Evolutionary conservation across 2,888 invertebrate genomes (phyloP).

Genomic region (Seira sanloemensis): DNA sequence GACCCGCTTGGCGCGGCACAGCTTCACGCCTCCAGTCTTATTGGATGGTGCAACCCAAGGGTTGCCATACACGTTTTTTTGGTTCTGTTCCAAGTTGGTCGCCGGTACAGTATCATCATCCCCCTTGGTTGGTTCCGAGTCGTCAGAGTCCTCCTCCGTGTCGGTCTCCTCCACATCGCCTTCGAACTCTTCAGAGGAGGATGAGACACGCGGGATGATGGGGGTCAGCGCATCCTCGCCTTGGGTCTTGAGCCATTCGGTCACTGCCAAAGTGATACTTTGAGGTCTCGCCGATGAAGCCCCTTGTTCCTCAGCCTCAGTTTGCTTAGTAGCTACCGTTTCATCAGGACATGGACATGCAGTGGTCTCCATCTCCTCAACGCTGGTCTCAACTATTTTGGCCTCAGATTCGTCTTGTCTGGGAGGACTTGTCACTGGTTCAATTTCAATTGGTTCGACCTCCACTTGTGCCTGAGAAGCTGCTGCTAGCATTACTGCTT

Average conservation of each 20-base stretch:
- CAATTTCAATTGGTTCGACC: neutral
- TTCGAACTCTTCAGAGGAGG: slow-evolving; percentile 60
- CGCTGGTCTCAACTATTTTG: neutral
- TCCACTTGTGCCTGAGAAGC: neutral
- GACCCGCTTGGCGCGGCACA: slow-evolving; percentile 49
- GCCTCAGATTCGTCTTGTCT: neutral
- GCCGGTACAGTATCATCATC: slow-evolving; percentile 58
- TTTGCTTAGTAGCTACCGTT: neutral
- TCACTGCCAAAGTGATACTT: slow-evolving; percentile 73
- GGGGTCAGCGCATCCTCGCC: slow-evolving; percentile 73
- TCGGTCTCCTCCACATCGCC: slow-evolving; percentile 61
- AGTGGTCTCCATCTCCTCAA: neutral
- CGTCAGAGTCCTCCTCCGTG: slow-evolving; percentile 57
- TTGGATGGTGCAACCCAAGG: slow-evolving; percentile 75
- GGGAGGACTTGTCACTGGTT: neutral
- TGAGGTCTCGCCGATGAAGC: slow-evolving; percentile 60
- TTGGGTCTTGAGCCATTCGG: slow-evolving; percentile 73
- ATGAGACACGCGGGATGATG: slow-evolving; percentile 54
- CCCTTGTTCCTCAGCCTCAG: slow-evolving; percentile 20
- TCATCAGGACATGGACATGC: neutral
- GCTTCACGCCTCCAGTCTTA: slow-evolving; percentile 65
- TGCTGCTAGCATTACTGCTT: neutral
- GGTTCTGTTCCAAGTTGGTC: slow-evolving; percentile 69
- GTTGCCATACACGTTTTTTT: slow-evolving; percentile 80
- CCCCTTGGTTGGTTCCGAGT: slow-evolving; percentile 37